These are phyloP conservation scores for Cenopis cana DNA, from an alignment of 2,888 invertebrate species.

Conservation along the genomic window DNA sequence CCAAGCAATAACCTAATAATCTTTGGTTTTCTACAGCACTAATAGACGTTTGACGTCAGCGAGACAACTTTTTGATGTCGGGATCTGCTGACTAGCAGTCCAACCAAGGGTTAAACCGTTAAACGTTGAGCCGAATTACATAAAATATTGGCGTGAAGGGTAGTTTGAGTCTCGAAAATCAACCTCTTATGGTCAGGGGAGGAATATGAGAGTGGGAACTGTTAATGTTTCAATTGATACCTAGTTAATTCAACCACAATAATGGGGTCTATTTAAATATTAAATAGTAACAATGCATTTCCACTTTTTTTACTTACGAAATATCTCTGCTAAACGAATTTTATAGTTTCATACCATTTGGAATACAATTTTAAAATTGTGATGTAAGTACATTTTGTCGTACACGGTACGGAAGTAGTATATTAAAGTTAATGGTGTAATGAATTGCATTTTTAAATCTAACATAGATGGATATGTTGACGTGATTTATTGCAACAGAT, in stretches of 20 bases:
- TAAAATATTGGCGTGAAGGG: not conserved
- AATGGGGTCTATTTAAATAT: slow-evolving; percentile 44
- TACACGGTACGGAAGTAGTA: slow-evolving; percentile 12
- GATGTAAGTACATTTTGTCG: slow-evolving; percentile 21
- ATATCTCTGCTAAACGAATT: slow-evolving; percentile 39
- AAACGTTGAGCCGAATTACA: too few relatives aligned
- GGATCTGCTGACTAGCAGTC: too few relatives aligned
- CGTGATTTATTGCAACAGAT: slow-evolving; percentile 48
- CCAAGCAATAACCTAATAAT: too few relatives aligned
- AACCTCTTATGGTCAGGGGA: not conserved
- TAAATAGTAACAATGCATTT: slow-evolving; percentile 53
- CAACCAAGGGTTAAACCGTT: too few relatives aligned
- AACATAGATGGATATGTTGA: slow-evolving; percentile 48
- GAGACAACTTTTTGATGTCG: too few relatives aligned
- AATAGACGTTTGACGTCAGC: too few relatives aligned
- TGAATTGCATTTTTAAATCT: slow-evolving; percentile 41
- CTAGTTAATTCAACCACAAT: not conserved
- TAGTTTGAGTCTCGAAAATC: not conserved
- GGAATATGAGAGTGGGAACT: not conserved
- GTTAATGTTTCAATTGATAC: not conserved
- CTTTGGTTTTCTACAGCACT: too few relatives aligned
- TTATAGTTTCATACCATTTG: slow-evolving; percentile 36
- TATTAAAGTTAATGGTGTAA: slow-evolving; percentile 27
- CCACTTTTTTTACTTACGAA: slow-evolving; percentile 42
- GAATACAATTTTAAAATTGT: slow-evolving; percentile 15